Conservation (phyloP, 2,113 vertebrate genomes). For the Sturnira hondurensis region DNA sequence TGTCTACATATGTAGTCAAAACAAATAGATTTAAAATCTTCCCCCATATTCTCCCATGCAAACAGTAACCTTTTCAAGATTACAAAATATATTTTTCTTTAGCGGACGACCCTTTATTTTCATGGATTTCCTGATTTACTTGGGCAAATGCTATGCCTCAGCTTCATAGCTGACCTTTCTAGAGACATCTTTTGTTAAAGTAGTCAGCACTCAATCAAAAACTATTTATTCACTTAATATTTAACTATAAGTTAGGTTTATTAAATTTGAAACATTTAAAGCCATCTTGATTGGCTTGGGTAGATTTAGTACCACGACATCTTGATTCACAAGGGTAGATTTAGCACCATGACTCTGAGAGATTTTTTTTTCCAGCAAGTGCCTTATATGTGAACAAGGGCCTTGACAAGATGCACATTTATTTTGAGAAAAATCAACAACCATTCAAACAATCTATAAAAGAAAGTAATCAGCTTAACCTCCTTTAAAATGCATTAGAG, state of each 20-base stretch:
- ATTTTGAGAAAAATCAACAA: conserved; percentile 15
- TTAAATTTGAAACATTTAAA: not conserved
- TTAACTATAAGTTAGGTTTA: not conserved
- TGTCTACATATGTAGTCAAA: not conserved
- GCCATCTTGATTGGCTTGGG: not conserved
- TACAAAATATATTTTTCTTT: not conserved
- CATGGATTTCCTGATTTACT: not conserved
- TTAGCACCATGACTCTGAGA: not conserved
- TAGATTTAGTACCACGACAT: not conserved
- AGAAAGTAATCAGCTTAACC: not conserved
- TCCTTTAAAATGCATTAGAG: not conserved
- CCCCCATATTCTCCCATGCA: not conserved
- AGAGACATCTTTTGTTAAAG: not conserved
- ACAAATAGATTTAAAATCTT: not conserved
- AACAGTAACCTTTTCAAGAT: not conserved
- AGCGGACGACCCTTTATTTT: not conserved
- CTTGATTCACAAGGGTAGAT: not conserved
- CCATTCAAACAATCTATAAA: not conserved
- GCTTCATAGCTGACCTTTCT: not conserved
- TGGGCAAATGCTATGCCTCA: not conserved
- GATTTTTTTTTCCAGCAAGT: not conserved
- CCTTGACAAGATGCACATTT: not conserved
- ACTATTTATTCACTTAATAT: not conserved
- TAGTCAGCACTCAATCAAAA: not conserved
- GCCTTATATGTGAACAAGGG: not conserved